A percentile compares a stretch with the other conserved stretches of the same genome.
These are phyloP conservation scores for Aricia agestis DNA, from an alignment of 1,140 invertebrate genomes.

Conservation along the genomic window DNA sequence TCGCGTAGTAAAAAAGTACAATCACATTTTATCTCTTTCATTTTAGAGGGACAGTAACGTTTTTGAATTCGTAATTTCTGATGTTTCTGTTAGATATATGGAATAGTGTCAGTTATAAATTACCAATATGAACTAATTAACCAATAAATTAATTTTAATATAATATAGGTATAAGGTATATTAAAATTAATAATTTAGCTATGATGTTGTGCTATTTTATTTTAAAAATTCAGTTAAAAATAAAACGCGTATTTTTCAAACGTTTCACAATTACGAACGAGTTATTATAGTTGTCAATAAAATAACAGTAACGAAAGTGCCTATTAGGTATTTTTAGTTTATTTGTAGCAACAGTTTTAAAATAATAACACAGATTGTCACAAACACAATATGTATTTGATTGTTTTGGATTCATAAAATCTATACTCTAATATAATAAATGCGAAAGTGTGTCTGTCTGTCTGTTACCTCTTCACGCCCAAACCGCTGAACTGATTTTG, in stretches of 20 bases:
- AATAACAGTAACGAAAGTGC: not conserved
- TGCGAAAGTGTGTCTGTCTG: no score
- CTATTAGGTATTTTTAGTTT: not conserved
- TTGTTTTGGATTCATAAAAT: no score
- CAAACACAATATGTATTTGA: not conserved
- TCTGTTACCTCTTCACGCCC: no score
- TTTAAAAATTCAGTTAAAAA: not conserved
- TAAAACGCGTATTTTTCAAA: not conserved
- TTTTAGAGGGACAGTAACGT: conserved; percentile 1
- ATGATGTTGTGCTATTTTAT: no score
- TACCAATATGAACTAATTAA: no score
- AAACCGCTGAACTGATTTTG: no score
- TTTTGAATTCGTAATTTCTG: not conserved
- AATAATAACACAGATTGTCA: not conserved
- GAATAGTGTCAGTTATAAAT: no score
- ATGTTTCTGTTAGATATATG: not conserved
- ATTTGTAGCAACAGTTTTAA: not conserved
- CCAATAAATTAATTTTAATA: no score
- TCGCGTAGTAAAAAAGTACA: not conserved
- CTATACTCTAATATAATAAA: no score
- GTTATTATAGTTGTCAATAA: not conserved
- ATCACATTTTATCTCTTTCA: not conserved
- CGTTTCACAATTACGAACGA: not conserved
- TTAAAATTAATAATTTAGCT: no score
- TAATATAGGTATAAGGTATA: no score